Evolutionary conservation across 2,888 invertebrate genomes (phyloP), one percentile per base, ranked within the genome.

Genomic region (Invenusta paracnida): DNA sequence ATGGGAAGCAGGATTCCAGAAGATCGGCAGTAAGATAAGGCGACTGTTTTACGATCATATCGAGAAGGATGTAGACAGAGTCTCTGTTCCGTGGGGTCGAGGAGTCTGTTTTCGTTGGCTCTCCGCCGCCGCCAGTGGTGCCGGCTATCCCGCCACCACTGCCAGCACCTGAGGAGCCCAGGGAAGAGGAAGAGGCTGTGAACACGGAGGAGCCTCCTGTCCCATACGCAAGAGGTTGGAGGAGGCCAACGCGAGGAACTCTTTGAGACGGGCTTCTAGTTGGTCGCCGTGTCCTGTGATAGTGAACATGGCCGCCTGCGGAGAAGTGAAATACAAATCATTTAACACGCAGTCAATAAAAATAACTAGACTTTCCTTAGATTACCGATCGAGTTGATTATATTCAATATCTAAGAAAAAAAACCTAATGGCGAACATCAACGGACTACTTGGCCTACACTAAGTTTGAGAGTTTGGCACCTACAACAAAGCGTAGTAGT

Each of bases 1-100:
- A 99, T 0, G 99, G 99, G 92, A 99, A 99, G 92, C 99, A 99
- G 13, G 97, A 97, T 92, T 99, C 99, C 88, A 99, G 92, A 88
- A 99, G 93, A 93, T 99, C 98, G 97, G 98, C 98, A 0, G 98
- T 98, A 29, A 99, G 93, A 92, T 97, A 99, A 17, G 98, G 97
- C 17, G 97, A 98, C 91, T 98, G 96, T 91, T 98, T 96, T 73
- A 99, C 98, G 91, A 99, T 96, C 92, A 87, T 82, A 29, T 87
- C 82, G 0, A 99, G 93, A 31, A 99, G 93, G 85, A 99, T 94
- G 92, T 99, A 99, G 67, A 98, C 96, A 0, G 98, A 97, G 91
- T 99, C 98, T 84, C 98, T 93, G 92, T 98, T 97, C 90, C 94
- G 95, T 13, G 67, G 1, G 1, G 31, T 29, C 23, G 83, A 23